Percentiles rank a stretch among this genome's conserved stretches.
These are phyloP conservation scores for Sakesphorus luctuosus DNA, from an alignment of 2,113 vertebrate genomes.

Conservation along the genomic window DNA sequence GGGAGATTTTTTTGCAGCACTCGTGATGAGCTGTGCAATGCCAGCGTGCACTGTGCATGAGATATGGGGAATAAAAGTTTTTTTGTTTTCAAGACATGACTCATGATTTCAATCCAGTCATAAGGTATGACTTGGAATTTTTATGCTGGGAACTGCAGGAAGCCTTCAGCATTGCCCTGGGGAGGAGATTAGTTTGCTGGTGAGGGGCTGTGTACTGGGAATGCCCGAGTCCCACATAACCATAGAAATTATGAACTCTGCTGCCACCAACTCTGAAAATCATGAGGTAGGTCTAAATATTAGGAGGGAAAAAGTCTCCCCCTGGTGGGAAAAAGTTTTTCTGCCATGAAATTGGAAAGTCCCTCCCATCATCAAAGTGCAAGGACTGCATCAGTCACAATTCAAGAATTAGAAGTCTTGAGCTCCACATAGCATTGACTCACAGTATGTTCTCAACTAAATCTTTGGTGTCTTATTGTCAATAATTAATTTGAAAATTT, in stretches of 20 bases:
- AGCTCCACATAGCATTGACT: neutral
- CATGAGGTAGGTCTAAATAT: neutral
- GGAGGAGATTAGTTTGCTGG: neutral
- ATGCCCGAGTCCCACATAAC: neutral
- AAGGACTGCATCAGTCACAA: neutral
- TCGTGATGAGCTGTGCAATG: neutral
- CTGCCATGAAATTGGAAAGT: neutral
- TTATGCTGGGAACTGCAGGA: neutral
- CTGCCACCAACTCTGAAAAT: neutral
- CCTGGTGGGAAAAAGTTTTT: slow-evolving; percentile 15
- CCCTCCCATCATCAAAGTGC: neutral
- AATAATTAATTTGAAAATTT: neutral
- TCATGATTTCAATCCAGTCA: neutral
- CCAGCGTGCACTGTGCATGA: neutral
- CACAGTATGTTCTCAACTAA: neutral
- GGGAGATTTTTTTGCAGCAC: neutral
- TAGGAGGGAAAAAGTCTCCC: slow-evolving; percentile 43
- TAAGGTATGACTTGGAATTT: neutral
- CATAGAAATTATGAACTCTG: neutral
- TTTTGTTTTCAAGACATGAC: neutral
- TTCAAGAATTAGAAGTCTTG: neutral
- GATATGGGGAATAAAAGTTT: neutral
- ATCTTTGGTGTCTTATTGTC: neutral
- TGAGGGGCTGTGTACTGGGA: neutral
- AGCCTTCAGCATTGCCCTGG: neutral